Conservation (phyloP, 1,140 invertebrate genomes). For the Brachionus asplanchnoidis region DNA sequence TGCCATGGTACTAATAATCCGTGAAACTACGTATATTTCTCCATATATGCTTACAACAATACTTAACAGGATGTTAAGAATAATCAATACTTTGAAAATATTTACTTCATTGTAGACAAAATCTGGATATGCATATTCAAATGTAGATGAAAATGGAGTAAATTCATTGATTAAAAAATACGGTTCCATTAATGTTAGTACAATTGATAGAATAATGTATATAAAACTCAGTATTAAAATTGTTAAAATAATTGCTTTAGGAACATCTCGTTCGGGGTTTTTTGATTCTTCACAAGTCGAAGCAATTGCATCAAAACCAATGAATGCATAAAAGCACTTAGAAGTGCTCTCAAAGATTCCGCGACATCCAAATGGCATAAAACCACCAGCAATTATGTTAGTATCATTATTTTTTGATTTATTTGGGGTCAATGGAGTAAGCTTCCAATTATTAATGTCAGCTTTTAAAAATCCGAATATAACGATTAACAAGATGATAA, state of each 20-base stretch:
- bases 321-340: constrained; percentile 49
- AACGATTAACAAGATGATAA: not conserved
- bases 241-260: constrained; percentile 48
- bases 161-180: constrained; percentile 44
- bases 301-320: constrained; percentile 46
- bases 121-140: constrained; percentile 5
- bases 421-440: not conserved
- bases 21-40: constrained; percentile 69
- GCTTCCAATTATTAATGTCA: not conserved
- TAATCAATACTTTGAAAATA: not conserved
- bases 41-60: constrained; percentile 16
- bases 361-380: constrained; percentile 56
- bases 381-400: constrained; percentile 52
- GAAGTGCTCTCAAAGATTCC: constrained; percentile 50
- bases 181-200: constrained; percentile 51
- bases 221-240: constrained; percentile 47
- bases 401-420: not conserved
- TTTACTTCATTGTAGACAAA: not conserved
- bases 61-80: not conserved
- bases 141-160: constrained; percentile 42
- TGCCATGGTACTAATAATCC: constrained; percentile 82
- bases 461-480: constrained; percentile 18
- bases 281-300: constrained; percentile 48
- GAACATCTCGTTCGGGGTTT: constrained; percentile 48
- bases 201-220: constrained; percentile 48